phyloP scores from a whole-genome alignment of 1,140 invertebrate genomes.

The Zaprionus ghesquierei region DNA sequence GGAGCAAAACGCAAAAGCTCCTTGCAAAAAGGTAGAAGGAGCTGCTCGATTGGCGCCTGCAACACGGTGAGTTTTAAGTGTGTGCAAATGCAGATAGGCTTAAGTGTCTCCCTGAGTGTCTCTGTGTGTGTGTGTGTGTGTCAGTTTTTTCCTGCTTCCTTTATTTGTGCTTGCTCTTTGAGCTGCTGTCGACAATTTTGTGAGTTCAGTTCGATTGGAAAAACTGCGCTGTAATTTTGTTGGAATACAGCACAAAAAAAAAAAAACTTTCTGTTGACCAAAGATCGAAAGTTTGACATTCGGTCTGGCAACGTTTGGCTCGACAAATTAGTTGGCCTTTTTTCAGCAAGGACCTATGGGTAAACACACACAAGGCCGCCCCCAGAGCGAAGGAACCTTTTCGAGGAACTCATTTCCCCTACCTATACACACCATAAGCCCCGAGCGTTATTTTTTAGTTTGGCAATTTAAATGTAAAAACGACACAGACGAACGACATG shows the following conservation, averaged over 20 bases:
- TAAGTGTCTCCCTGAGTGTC: background rate
- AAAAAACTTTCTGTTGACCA: background rate
- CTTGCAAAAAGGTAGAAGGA: background rate
- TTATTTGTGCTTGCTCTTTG: background rate
- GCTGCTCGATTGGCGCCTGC: background rate
- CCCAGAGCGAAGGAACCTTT: slow-evolving; percentile 50
- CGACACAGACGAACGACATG: slow-evolving; percentile 33
- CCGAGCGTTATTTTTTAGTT: slow-evolving; percentile 60
- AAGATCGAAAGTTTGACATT: slow-evolving; percentile 26
- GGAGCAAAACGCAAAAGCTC: slow-evolving; percentile 8
- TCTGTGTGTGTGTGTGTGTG: background rate
- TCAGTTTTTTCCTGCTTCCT: background rate
- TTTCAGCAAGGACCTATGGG: slow-evolving; percentile 49
- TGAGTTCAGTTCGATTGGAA: slow-evolving; percentile 10
- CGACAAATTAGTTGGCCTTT: slow-evolving; percentile 66
- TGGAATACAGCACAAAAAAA: background rate
- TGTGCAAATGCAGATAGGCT: background rate
- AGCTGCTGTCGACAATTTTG: background rate
- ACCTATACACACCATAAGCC: slow-evolving; percentile 29
- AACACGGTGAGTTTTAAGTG: slow-evolving; percentile 16
- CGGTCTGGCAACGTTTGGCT: slow-evolving; percentile 29
- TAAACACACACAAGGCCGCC: slow-evolving; percentile 32
- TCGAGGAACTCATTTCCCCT: slow-evolving; percentile 12
- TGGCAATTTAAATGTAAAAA: slow-evolving; percentile 70
- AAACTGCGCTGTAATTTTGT: background rate